Base-by-base conservation (phyloP, 2,797 vertebrate species). In the Oreochromis mossambicus region DNA sequence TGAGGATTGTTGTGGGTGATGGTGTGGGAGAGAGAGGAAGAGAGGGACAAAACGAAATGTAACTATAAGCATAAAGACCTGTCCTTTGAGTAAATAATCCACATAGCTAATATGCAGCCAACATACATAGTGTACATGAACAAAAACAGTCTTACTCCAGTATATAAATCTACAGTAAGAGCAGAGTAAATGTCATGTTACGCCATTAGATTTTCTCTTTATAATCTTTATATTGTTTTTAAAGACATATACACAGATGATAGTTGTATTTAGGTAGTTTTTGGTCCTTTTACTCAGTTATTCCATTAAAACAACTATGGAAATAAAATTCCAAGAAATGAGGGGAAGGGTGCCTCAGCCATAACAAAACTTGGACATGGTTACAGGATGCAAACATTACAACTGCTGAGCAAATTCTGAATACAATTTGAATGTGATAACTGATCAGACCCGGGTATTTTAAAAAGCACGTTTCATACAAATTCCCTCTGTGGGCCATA, bases 1-100 rank as follows among this genome's bases (percentile, higher is more conserved):
- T 75, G 77, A 84, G 91, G 85, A 91, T 92, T 93, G 87, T 89
- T 85, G 91, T 90, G 89, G 82, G 83, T 87, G 89, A 90, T 55
- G 32, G 75, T 88, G 87, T 90, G 87, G 82, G 84, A 85, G 84
- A 83, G 24, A 86, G 48, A 50, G 63, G 43, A 75, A 43, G 34
- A 21, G 79, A 24, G 56, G 51, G 78, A 89, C 52, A 75, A 83
- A 87, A 50, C 7, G 7, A 63, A 56, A 77, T 55, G 58, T 63
- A 80, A 85, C 78, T 58, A 48, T 11, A 56, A 79, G 68, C 79
- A 77, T 80, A 56, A 87, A 89, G 79, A 86, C 78, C 55, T 77
- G 76, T 86, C 34, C 85, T 91, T 91, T 78, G 61, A 82, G 51
- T 75, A 48, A 29, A 61, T 90, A 92, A 93, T 93, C 89, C 46